Percentiles rank a stretch among this genome's conserved stretches.
Evolutionary conservation across 2,888 invertebrate genomes (phyloP).

Genomic region (Thymelicus sylvestris): DNA sequence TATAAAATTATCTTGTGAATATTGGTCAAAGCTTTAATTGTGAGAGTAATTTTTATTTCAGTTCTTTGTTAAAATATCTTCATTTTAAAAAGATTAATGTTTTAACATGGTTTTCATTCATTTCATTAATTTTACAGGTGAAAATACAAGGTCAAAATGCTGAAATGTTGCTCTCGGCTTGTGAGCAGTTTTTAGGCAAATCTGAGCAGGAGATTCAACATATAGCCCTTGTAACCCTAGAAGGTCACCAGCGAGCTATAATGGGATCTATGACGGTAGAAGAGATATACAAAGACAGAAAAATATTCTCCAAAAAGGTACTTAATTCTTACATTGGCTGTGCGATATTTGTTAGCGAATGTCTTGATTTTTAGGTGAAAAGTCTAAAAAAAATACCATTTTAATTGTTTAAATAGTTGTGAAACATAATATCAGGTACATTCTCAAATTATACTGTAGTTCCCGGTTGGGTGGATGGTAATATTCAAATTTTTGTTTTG

Average conservation of each 20-base stretch:
- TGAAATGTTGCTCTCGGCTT: constrained; percentile 95
- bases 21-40: too few species aligned
- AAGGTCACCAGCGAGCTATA: constrained; percentile 97
- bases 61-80: too few species aligned
- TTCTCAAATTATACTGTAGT: too few species aligned
- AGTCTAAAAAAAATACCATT: too few species aligned
- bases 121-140: constrained; percentile 86
- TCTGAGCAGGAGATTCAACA: constrained; percentile 94
- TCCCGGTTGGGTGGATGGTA: too few species aligned
- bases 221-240: constrained; percentile 95
- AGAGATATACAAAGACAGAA: constrained; percentile 97
- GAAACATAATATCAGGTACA: too few species aligned
- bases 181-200: constrained; percentile 97
- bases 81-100: not conserved
- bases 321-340: not conserved
- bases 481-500: too few species aligned
- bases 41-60: too few species aligned
- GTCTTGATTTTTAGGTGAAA: too few species aligned
- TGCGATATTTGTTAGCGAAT: too few species aligned
- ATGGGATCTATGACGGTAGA: constrained; percentile 99
- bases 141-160: constrained; percentile 95
- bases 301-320: constrained; percentile 94
- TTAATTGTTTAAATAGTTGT: too few species aligned
- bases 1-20: too few species aligned
- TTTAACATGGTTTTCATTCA: constrained; percentile 14